Percentiles rank a stretch among this genome's conserved stretches.
phyloP scores from a whole-genome alignment of 2,888 invertebrate genomes.

The Matsumyia berberina region DNA sequence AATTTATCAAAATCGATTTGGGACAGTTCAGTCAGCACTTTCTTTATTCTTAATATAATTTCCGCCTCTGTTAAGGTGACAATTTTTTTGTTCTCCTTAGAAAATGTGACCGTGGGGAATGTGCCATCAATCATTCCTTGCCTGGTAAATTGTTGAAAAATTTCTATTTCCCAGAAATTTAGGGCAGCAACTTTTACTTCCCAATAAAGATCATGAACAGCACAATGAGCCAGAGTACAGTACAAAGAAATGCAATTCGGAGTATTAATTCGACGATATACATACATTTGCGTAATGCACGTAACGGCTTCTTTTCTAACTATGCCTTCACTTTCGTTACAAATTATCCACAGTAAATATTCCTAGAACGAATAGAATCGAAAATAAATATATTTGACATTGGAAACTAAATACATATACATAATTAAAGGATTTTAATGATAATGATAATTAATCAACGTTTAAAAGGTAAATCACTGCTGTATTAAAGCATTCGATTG shows the following conservation, averaged over 20 bases:
- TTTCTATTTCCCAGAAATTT: constrained; percentile 89
- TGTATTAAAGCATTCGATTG: too few species aligned
- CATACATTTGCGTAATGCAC: constrained; percentile 88
- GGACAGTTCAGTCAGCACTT: constrained; percentile 88
- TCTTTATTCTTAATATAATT: constrained; percentile 85
- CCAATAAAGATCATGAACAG: constrained; percentile 91
- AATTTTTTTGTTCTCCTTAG: constrained; percentile 91
- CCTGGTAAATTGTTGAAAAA: constrained; percentile 87
- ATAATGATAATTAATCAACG: too few species aligned
- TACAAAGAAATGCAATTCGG: constrained; percentile 86
- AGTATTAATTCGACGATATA: constrained; percentile 87
- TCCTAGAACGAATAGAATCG: constrained; percentile 83
- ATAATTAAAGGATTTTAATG: too few species aligned
- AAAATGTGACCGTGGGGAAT: constrained; percentile 92
- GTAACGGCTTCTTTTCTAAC: constrained; percentile 90
- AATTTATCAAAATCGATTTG: constrained; percentile 87
- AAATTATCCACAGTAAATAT: constrained; percentile 85
- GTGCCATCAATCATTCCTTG: constrained; percentile 94
- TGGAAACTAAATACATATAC: too few species aligned
- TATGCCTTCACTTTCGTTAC: constrained; percentile 90
- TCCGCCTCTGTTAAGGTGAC: constrained; percentile 89
- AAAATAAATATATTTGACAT: too few species aligned
- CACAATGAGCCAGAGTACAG: constrained; percentile 88
- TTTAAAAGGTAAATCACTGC: too few species aligned
- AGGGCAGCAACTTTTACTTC: constrained; percentile 91